Conservation (phyloP, 2,113 vertebrate species). For the Xerus inauris region DNA sequence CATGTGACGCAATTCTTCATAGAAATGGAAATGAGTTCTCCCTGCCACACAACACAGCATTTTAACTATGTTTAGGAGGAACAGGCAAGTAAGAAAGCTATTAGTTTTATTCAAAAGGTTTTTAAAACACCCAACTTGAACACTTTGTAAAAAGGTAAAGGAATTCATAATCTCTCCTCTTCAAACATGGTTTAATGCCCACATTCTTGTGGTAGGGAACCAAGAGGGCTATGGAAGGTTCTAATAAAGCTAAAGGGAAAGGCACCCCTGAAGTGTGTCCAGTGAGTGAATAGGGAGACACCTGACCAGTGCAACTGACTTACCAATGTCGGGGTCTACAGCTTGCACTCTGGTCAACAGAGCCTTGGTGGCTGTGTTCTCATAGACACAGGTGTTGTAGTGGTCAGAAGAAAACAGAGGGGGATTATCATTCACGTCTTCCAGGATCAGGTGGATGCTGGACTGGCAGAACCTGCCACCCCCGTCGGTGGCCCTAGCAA, state of each 20-base stretch:
- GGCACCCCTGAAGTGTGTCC: background rate
- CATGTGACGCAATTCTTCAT: constrained; percentile 64
- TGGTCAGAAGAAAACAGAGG: constrained; percentile 92
- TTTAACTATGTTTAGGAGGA: constrained; percentile 49
- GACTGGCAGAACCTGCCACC: constrained; percentile 94
- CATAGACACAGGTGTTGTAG: constrained; percentile 93
- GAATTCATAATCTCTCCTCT: background rate
- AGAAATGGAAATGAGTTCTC: constrained; percentile 68
- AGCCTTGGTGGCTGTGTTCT: constrained; percentile 95
- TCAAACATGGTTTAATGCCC: background rate
- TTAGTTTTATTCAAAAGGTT: constrained; percentile 38
- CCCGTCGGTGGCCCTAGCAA: constrained; percentile 93
- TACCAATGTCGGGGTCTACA: constrained; percentile 95
- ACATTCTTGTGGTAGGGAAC: background rate
- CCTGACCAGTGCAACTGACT: constrained; percentile 26
- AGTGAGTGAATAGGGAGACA: background rate
- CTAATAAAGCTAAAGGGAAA: constrained; percentile 35
- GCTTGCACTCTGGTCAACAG: constrained; percentile 96
- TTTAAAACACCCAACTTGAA: constrained; percentile 3
- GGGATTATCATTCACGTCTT: constrained; percentile 97
- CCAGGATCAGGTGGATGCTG: constrained; percentile 89
- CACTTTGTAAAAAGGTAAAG: constrained; percentile 31
- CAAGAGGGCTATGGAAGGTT: constrained; percentile 9
- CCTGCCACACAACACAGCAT: constrained; percentile 25
- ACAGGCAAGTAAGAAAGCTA: background rate